These are phyloP conservation scores for Atlantisia rogersi DNA, from an alignment of 2,113 vertebrate species.

Conservation along the genomic window DNA sequence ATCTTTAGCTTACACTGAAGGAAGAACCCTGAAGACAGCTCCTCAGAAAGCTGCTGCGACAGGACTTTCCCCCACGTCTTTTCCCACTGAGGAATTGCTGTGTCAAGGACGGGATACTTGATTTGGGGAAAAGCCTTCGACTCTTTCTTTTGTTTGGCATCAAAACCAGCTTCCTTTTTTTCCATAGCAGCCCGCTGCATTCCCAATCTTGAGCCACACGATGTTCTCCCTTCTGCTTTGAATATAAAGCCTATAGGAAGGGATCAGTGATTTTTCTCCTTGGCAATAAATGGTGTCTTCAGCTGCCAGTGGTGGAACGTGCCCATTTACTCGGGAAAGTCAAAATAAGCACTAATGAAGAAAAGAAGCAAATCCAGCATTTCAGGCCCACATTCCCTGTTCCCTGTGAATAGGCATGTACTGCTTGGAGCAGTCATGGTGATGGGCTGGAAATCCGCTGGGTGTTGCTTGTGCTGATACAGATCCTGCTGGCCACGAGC, in stretches of 20 bases:
- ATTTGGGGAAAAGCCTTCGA: background rate
- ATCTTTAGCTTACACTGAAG: background rate
- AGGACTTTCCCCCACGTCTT: background rate
- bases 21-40: background rate
- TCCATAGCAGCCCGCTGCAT: constrained; percentile 7
- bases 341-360: constrained; percentile 23
- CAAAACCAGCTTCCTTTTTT: background rate
- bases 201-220: constrained; percentile 18
- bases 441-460: background rate
- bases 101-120: background rate
- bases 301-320: constrained; percentile 20
- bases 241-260: constrained; percentile 29
- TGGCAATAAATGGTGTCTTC: constrained; percentile 12
- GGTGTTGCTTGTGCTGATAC: background rate
- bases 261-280: background rate
- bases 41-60: background rate
- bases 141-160: constrained; percentile 44
- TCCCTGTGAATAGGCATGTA: background rate
- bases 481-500: background rate
- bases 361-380: constrained; percentile 32
- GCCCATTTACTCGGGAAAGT: constrained; percentile 25
- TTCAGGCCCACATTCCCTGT: background rate
- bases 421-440: background rate
- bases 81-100: background rate
- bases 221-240: constrained; percentile 42